Evolutionary conservation across 2,888 invertebrate genomes (phyloP), one percentile per base, ranked within the genome.

Genomic region (Stramonita haemastoma): DNA sequence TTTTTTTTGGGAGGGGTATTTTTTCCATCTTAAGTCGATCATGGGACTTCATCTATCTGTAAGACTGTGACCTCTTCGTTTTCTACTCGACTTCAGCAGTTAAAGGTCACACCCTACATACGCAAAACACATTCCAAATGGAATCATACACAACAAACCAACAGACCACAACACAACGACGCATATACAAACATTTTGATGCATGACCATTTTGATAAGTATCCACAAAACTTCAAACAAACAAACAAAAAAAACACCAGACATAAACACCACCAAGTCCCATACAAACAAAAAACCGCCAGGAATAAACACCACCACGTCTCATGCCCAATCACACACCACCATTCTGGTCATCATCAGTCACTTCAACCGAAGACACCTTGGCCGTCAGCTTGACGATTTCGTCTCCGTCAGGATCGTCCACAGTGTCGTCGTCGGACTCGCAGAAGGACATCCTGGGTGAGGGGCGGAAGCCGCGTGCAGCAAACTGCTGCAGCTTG

Each of bases 401-500:
- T 46, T 87, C 88, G 17, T 85, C 85, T n/a, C 85, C 85, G 29
- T 88, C 88, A n/a, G 79, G 60, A 8, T 85, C 93, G n/a, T 93
- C 93, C 1, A 90, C 90, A 4, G 60, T 57, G 73, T 94, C 93
- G 46, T 92, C 92, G 32, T 91, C 90, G 1, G 86, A 86, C 85
- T 94, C 94, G 90, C 94, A 93, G 91, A 94, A 94, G 0, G 94
- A 94, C 92, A 94, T 93, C 84, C 93, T 93, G 0, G 96, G 95
- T 5, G 96, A 95, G 17, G 94, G 92, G 26, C 94, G 92, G 91
- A 94, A 96, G 8, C 95, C 96, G 36, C 94, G 91, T 34, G 91
- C 92, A 26, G 95, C 93, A 92, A 94, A 96, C 22, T 92, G 97
- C 97, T 97, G 97, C 66, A 99, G 96, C 96, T 98, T 98, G 8